Evolutionary conservation across 2,888 invertebrate species (phyloP).

Genomic region (Sphaerophoria taeniata): DNA sequence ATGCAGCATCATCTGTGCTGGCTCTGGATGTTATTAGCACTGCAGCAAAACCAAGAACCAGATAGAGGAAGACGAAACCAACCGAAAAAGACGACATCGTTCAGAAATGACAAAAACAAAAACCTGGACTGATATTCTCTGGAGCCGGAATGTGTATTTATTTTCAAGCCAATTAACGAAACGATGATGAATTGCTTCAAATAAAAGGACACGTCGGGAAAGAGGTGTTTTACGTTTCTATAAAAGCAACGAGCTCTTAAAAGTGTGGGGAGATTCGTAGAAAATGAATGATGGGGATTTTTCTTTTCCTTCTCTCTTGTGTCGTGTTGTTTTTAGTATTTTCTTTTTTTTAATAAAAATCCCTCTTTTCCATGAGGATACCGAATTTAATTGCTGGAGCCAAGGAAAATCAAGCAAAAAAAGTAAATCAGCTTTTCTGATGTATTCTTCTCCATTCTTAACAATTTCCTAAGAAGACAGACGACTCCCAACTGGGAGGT

Average conservation of each 20-base stretch:
- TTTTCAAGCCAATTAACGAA: slow-evolving; percentile 67
- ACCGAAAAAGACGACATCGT: not conserved
- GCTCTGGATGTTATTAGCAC: not conserved
- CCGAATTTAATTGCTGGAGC: slow-evolving; percentile 50
- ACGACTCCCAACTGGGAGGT: slow-evolving; percentile 13
- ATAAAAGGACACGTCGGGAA: slow-evolving; percentile 10
- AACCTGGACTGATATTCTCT: slow-evolving; percentile 28
- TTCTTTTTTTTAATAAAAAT: not conserved
- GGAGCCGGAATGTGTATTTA: slow-evolving; percentile 48
- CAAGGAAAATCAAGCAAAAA: slow-evolving; percentile 21
- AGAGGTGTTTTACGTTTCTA: not conserved
- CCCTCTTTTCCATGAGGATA: slow-evolving; percentile 1
- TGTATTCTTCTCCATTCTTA: not conserved
- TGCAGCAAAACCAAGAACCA: slow-evolving; percentile 7
- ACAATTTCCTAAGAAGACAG: not conserved
- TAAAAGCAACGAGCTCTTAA: not conserved
- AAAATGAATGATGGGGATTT: slow-evolving; percentile 35
- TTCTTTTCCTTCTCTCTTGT: not conserved
- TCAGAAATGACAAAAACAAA: not conserved
- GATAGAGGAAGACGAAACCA: slow-evolving; percentile 2
- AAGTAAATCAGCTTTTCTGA: slow-evolving; percentile 45
- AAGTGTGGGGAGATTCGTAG: slow-evolving; percentile 1
- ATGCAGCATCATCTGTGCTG: slow-evolving; percentile 37
- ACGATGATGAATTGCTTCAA: slow-evolving; percentile 65
- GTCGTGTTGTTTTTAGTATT: not conserved